These are phyloP conservation scores for Lepisosteus osseus DNA, from an alignment of 2,113 vertebrate species.

Conservation along the genomic window DNA sequence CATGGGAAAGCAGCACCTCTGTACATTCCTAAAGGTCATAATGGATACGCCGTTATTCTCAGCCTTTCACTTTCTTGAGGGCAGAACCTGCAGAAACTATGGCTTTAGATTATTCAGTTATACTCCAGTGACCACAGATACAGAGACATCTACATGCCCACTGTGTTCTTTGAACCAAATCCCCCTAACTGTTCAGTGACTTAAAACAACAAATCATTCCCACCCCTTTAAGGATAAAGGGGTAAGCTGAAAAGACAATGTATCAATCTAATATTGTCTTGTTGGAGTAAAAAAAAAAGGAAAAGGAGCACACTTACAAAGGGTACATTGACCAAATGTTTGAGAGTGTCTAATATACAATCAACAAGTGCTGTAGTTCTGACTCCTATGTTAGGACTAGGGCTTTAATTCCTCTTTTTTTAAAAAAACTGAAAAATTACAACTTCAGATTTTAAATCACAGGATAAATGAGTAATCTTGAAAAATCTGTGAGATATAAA, in stretches of 20 bases:
- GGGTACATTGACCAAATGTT: slow-evolving; percentile 52
- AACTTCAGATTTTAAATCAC: too few species aligned
- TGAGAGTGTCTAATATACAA: slow-evolving; percentile 43
- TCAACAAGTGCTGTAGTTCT: too few species aligned
- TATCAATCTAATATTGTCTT: slow-evolving; percentile 67
- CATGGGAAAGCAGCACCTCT: slow-evolving; percentile 56
- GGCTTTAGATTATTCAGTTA: slow-evolving; percentile 64
- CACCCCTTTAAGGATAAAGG: slow-evolving; percentile 55
- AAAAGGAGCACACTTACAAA: slow-evolving; percentile 38
- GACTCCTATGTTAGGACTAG: too few species aligned
- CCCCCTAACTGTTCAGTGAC: slow-evolving; percentile 49
- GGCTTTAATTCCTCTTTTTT: too few species aligned
- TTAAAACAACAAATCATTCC: slow-evolving; percentile 55
- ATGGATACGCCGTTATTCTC: slow-evolving; percentile 60
- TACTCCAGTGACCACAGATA: slow-evolving; percentile 62
- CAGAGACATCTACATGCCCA: slow-evolving; percentile 36
- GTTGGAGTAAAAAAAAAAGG: slow-evolving; percentile 60
- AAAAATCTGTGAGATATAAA: too few species aligned
- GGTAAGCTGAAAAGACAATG: slow-evolving; percentile 47
- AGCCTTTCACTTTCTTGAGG: slow-evolving; percentile 48
- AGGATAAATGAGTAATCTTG: too few species aligned
- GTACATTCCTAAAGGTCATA: slow-evolving; percentile 60
- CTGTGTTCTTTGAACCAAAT: slow-evolving; percentile 63
- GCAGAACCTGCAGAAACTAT: slow-evolving; percentile 48
- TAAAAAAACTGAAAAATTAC: too few species aligned